These are phyloP conservation scores for Euphydryas editha DNA, from an alignment of 2,888 invertebrate species.

Conservation along the genomic window DNA sequence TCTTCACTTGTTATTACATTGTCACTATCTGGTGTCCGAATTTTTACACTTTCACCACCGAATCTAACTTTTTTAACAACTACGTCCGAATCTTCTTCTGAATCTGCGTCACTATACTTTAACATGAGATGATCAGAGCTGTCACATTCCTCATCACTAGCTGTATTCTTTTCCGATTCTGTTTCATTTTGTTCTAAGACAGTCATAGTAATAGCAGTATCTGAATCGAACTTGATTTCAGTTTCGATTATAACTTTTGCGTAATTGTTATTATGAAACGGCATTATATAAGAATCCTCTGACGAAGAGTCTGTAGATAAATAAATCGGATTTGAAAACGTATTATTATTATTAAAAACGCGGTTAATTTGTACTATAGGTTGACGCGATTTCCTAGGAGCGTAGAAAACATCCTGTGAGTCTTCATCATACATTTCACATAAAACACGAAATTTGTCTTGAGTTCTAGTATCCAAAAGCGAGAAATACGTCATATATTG, in stretches of 20 bases:
- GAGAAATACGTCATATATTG: constrained; percentile 85
- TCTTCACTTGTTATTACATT: constrained; percentile 85
- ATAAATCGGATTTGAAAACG: constrained; percentile 59
- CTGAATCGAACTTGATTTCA: constrained; percentile 91
- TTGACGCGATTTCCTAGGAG: constrained; percentile 65
- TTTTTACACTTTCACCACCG: constrained; percentile 93
- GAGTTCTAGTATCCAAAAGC: constrained; percentile 70
- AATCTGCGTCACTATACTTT: constrained; percentile 85
- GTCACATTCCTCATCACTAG: constrained; percentile 76
- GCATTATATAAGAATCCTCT: constrained; percentile 83
- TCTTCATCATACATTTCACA: constrained; percentile 77
- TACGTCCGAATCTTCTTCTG: constrained; percentile 83
- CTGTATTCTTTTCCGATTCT: constrained; percentile 72
- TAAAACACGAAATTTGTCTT: constrained; percentile 76
- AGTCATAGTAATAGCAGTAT: constrained; percentile 92
- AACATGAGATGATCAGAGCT: constrained; percentile 79
- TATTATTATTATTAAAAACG: constrained; percentile 61
- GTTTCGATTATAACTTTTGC: constrained; percentile 91
- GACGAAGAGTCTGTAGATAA: constrained; percentile 79
- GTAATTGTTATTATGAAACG: constrained; percentile 73
- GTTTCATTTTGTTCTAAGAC: constrained; percentile 88
- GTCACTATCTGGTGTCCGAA: constrained; percentile 93
- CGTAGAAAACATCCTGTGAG: constrained; percentile 76
- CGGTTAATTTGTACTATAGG: constrained; percentile 69
- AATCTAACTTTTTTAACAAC: constrained; percentile 89